Evolutionary conservation across 2,888 invertebrate species (phyloP).

Genomic region (Zaprionus obscuricornis): DNA sequence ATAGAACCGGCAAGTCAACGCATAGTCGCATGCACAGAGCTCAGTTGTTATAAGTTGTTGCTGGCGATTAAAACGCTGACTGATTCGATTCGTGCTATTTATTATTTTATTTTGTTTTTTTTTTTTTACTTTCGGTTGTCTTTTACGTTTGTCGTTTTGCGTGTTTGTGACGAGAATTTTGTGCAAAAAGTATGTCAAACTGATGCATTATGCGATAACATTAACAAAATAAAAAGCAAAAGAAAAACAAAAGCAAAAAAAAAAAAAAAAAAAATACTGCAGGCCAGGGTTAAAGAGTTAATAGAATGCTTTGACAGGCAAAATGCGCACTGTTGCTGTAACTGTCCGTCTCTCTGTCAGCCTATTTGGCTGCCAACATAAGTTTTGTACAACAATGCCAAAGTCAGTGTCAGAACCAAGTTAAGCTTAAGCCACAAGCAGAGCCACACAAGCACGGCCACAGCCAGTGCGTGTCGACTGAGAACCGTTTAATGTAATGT

Average conservation of each 20-base stretch:
- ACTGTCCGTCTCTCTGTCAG: no score
- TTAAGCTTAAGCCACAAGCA: constrained; percentile 5
- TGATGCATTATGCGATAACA: constrained; percentile 20
- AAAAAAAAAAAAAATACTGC: background rate
- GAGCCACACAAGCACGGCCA: constrained; percentile 20
- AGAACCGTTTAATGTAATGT: constrained; percentile 53
- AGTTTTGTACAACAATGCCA: constrained; percentile 1
- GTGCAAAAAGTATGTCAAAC: constrained; percentile 48
- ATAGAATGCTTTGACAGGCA: constrained; percentile 26
- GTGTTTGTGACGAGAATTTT: constrained; percentile 23
- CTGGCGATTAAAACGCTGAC: constrained; percentile 29
- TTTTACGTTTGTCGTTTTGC: no score
- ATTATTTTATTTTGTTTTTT: background rate
- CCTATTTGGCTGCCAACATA: no score
- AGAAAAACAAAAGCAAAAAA: constrained; percentile 4
- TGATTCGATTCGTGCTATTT: background rate
- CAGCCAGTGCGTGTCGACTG: constrained; percentile 29
- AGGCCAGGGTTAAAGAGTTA: constrained; percentile 38
- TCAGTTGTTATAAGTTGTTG: constrained; percentile 47
- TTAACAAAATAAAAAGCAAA: background rate
- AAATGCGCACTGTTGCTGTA: no score
- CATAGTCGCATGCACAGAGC: constrained; percentile 4
- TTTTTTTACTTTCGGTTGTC: constrained; percentile 15
- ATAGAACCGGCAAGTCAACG: constrained; percentile 34
- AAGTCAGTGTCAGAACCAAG: constrained; percentile 46